Evolutionary conservation across 2,113 vertebrate species (phyloP), one percentile per base, ranked within the genome.

Genomic region (Corvus moneduloides): DNA sequence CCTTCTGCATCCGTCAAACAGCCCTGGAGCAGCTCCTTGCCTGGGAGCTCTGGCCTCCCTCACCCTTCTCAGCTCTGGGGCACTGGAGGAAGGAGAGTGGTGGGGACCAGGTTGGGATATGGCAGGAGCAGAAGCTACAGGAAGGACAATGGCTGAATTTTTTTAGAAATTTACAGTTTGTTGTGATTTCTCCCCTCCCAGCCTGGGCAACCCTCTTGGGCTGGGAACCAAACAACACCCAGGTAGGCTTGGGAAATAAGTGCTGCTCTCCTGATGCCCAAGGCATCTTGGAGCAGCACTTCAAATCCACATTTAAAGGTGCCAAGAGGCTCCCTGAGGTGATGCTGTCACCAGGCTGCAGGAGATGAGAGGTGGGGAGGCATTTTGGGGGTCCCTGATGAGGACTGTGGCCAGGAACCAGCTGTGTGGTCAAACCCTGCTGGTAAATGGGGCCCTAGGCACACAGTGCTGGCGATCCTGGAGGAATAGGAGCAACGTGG

Each of bases 371-470:
- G 23, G 2, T 8, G 41, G 23, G 35, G 6, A 52, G 26, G 61
- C 2, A 0, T 22, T 67, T 13, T 14, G 5, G 33, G 12, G 11
- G 6, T 71, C 3, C 21, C 18, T 28, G 10, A 5, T 26, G 64
- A 48, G 23, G 13, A 46, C 58, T 54, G 44, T 12, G n/a, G 24
- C 51, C 37, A 37, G 33, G 58, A 64, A 23, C 63, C 35, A 10
- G 43, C 22, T 48, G 18, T 24, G 24, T 69, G 41, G n/a, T 16
- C 26, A 67, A 69, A 43, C 21, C 41, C 16, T 9, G 4, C 7
- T 7, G 9, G 32, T 18, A 9, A 43, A 3, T 3, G 43, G 24
- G 33, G 10, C 32, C 13, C 21, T 2, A 4, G 52, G 43, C 52
- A 61, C 22, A 7, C 48, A 11, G 3, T 1, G 9, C 68, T 56